Evolutionary conservation across 2,797 vertebrate genomes (phyloP), one percentile per base, ranked within the genome.

Genomic region (Onychomys leucogaster): DNA sequence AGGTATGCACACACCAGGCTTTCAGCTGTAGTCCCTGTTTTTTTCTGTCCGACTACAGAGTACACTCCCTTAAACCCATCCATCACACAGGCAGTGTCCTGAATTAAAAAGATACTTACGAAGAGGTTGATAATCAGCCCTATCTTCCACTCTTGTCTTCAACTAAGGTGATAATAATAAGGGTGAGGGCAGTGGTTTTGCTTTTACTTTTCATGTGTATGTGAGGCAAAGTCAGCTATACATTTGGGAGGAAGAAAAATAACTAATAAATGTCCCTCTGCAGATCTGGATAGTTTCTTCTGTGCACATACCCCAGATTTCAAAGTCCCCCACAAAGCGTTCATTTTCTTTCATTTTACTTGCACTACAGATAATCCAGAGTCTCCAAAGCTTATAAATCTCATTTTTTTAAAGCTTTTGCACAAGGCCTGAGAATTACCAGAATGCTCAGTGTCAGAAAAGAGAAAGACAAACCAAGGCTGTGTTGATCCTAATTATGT

Each of bases 141-240:
- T 85, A 61, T 75, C 17, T 27, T 43, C 49, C 27, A 6, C n/a
- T 11, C 57, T 6, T 10, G 25, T 32, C 43, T 55, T 86, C 43
- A 75, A 75, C 1, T 61, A 19, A 0, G 59, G 57, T 37, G n/a
- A 67, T 41, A 85, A n/a, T 4, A 25, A n/a, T 4, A 25, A 65
- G 13, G 2, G 27, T 32, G 8, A 2, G 32, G 43, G 46, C 32
- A 71, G 10, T 43, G 29, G 43, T 6, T 81, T 90, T 94, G 16
- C 16, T 85, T 95, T 78, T 37, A 32, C 34, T 85, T 94, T 89
- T 34, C 23, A 96, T 14, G 25, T 85, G 27, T 37, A 81, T 75
- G 75, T 21, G 43, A 95, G 85, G 67, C 41, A 73, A 89, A 11
- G 59, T 73, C 73, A 95, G 41, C 41, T 57, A 80, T 4, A 19